Evolutionary conservation across 1,140 invertebrate species (phyloP).

Genomic region (Bombyx mandarina): DNA sequence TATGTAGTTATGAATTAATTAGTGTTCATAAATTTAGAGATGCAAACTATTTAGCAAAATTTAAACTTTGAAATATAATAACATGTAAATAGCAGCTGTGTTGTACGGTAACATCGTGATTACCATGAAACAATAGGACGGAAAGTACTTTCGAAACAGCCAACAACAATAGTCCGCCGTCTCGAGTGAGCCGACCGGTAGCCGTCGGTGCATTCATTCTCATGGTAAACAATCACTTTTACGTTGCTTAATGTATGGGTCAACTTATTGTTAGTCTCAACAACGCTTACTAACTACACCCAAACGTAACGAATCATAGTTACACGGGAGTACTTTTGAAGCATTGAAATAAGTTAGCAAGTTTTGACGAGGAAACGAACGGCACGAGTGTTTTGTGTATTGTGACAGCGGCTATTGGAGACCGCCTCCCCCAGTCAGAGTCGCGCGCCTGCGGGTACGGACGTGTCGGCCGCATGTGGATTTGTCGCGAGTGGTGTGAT

Average conservation of each 20-base stretch:
- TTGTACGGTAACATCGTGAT: conserved; percentile 29
- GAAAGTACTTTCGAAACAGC: conserved; percentile 41
- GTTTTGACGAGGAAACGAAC: no score
- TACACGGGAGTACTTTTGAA: no score
- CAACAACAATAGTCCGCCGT: conserved; percentile 35
- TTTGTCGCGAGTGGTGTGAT: conserved; percentile 44
- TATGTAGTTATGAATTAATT: no score
- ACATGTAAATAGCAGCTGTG: conserved; percentile 16
- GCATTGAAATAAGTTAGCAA: no score
- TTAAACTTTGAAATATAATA: no score
- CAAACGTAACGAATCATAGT: no score
- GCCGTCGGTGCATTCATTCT: conserved; percentile 37
- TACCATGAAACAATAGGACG: conserved; percentile 42
- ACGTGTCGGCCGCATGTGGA: conserved; percentile 22
- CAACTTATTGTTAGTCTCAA: conserved; percentile 26
- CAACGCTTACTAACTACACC: no score
- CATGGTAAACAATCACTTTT: conserved; percentile 53
- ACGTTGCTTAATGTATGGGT: conserved; percentile 32
- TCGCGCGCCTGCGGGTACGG: conserved; percentile 35
- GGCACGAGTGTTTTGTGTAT: conserved; percentile 1
- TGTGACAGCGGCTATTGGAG: conserved; percentile 2
- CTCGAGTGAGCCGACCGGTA: conserved; percentile 13
- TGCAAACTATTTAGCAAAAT: no score
- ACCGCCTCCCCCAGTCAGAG: conserved; percentile 28
- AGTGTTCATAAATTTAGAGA: no score